Conservation (phyloP, 2,888 invertebrate species). For the Drosophila setosimentum region DNA sequence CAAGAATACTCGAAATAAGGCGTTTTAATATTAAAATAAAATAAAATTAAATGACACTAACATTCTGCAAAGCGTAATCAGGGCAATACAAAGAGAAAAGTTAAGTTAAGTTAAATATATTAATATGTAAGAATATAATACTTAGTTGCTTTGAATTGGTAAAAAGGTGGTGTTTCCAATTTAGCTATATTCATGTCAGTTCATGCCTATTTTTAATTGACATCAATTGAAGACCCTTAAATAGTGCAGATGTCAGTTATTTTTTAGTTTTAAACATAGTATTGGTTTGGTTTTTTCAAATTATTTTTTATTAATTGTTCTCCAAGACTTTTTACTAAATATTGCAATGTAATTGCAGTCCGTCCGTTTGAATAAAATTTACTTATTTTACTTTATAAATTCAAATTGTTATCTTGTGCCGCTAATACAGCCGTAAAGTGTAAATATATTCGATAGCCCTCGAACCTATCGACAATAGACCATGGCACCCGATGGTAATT, state of each 20-base stretch:
- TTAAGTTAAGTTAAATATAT: background rate
- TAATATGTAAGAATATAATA: background rate
- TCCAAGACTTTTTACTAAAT: background rate
- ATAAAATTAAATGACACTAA: too few relatives aligned
- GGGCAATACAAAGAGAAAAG: too few relatives aligned
- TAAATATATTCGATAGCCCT: background rate
- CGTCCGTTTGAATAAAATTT: background rate
- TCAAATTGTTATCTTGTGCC: background rate
- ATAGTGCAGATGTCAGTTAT: accelerated
- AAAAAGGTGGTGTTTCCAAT: background rate
- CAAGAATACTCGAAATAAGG: too few relatives aligned
- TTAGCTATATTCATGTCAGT: background rate
- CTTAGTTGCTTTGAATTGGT: background rate
- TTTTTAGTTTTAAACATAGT: background rate
- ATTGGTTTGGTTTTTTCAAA: accelerated
- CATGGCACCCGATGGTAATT: background rate
- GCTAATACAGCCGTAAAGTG: background rate
- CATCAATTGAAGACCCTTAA: background rate
- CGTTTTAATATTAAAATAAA: too few relatives aligned
- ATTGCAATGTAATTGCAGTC: background rate
- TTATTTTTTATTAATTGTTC: background rate
- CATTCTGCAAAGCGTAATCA: too few relatives aligned
- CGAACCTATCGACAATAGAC: background rate
- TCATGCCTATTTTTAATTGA: background rate
- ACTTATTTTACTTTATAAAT: too few relatives aligned